Evolutionary conservation across 2,113 vertebrate genomes (phyloP).

Genomic region (Galemys pyrenaicus): DNA sequence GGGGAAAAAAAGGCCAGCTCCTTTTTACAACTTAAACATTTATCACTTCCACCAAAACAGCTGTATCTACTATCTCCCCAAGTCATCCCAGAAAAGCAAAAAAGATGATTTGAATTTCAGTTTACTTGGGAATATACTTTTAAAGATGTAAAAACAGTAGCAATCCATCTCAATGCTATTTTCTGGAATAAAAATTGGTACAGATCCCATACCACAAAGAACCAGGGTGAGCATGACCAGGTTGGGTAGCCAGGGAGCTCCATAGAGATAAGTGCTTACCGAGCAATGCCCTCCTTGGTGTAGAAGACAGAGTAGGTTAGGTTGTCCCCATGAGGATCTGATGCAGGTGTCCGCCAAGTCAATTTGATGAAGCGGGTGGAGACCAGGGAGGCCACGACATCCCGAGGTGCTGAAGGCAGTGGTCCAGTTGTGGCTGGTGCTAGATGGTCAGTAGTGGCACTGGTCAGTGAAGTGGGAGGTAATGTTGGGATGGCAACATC

Average conservation of each 20-base stretch:
- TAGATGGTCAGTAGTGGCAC: conserved; percentile 99
- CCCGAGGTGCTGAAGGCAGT: conserved; percentile 93
- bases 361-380: conserved; percentile 99
- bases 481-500: conserved; percentile 97
- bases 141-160: neutral
- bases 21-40: neutral
- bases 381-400: conserved; percentile 97
- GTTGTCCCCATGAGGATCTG: conserved; percentile 95
- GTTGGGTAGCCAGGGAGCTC: neutral
- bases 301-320: conserved; percentile 98
- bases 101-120: neutral
- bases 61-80: neutral
- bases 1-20: neutral
- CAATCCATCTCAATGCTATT: neutral
- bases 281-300: conserved; percentile 93
- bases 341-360: conserved; percentile 95
- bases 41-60: neutral
- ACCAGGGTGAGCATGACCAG: neutral
- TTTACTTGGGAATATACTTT: neutral
- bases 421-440: conserved; percentile 96
- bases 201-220: neutral
- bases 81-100: neutral
- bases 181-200: conserved; percentile 13
- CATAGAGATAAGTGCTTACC: conserved; percentile 81
- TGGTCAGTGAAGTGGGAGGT: conserved; percentile 99